Evolutionary conservation across 2,797 vertebrate species (phyloP), one percentile per base, ranked within the genome.

Genomic region (Pachyuromys duprasi): DNA sequence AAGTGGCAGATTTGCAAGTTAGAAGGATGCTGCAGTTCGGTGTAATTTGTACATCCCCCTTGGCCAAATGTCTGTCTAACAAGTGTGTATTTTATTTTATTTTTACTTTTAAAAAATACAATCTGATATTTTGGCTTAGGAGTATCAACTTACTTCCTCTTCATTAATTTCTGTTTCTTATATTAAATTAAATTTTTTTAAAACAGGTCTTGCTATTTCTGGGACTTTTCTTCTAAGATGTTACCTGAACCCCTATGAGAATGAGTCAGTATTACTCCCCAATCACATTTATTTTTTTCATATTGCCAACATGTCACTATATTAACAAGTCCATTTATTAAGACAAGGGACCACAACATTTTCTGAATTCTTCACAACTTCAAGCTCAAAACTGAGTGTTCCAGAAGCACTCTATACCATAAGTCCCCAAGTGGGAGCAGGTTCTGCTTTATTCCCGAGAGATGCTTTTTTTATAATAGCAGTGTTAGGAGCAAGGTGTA

Each of bases 321-420:
- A 76, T 33, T 89, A 69, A 81, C 39, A 89, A 74, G 55, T 31
- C 5, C 39, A 55, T 17, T 67, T 92, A 62, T 95, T 94, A 65
- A 76, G 45, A 82, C 33, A 83, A 17, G 13, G 11, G 14, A 55
- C 22, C 8, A 70, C 53, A 72, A 53, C 8, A 62, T 55, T 80
- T 96, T 83, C 65, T 93, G 72, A 91, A 81, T 75, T 8, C 20
- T 76, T 91, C 7, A 76, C 11, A 70, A 55, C 31, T 62, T 93
- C 36, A 72, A 79, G 26, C 20, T 89, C 49, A 42, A 76, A 86
- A 65, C 11, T 20, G 42, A 76, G 69, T 42, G 0, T 14, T 28
- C 33, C 14, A 24, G 22, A 75, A 36, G 8, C 53, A 26, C 17
- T 57, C 39, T 8, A 2, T 39, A 24, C 14, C n/a, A 0, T 55